These are phyloP conservation scores for Myripristis jacobus DNA, from an alignment of 2,797 vertebrate genomes.

Conservation along the genomic window DNA sequence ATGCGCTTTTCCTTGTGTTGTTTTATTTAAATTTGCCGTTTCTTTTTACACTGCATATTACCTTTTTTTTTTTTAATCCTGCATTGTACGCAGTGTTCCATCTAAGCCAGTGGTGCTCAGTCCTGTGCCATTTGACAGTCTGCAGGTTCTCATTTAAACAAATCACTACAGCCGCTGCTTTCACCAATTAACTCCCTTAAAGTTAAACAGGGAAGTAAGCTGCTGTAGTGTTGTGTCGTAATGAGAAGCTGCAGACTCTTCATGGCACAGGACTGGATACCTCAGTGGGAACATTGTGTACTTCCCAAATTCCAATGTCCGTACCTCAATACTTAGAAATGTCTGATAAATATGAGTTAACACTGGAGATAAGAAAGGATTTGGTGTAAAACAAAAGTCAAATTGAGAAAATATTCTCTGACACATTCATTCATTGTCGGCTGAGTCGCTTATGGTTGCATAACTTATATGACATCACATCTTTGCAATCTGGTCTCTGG, in stretches of 20 bases:
- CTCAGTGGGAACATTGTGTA: background rate
- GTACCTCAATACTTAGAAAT: slow-evolving; percentile 22
- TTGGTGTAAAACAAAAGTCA: background rate
- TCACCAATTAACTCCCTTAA: too few species aligned
- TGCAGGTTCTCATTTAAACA: too few species aligned
- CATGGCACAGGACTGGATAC: background rate
- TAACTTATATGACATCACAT: slow-evolving; percentile 49
- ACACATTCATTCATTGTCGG: background rate
- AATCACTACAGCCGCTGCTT: too few species aligned
- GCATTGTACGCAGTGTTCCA: too few species aligned
- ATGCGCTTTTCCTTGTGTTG: too few species aligned
- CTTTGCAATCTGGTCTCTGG: slow-evolving; percentile 31
- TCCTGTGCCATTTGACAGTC: too few species aligned
- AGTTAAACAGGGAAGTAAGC: slow-evolving; percentile 4
- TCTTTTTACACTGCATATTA: too few species aligned
- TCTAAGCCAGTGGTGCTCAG: too few species aligned
- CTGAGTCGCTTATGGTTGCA: slow-evolving; percentile 20
- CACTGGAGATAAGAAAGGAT: background rate
- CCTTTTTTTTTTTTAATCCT: too few species aligned
- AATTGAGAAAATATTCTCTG: background rate
- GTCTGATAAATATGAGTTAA: background rate
- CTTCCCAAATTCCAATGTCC: background rate
- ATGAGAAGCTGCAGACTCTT: slow-evolving; percentile 2
- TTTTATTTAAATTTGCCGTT: too few species aligned
- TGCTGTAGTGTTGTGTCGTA: background rate